These are phyloP conservation scores for Cryptocephalus moraei DNA, from an alignment of 2,888 invertebrate species.

Conservation along the genomic window DNA sequence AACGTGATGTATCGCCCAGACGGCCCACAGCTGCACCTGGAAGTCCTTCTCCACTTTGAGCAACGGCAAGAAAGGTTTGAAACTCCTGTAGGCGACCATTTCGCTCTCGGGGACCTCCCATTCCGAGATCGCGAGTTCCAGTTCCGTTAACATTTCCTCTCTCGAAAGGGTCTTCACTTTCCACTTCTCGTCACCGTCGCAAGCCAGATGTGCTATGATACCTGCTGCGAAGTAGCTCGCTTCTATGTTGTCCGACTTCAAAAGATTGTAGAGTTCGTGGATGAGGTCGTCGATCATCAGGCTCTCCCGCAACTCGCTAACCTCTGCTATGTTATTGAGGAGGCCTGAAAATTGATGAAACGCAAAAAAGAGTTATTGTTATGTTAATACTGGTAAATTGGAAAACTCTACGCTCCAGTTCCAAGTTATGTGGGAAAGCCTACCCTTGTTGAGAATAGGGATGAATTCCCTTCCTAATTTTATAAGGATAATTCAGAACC, in stretches of 20 bases:
- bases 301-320: conserved; percentile 33
- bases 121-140: conserved; percentile 47
- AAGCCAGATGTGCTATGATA: conserved; percentile 58
- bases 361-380: too few relatives aligned
- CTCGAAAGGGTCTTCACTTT: conserved; percentile 18
- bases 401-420: too few relatives aligned
- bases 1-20: conserved; percentile 71
- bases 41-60: conserved; percentile 47
- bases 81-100: conserved; percentile 66
- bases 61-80: conserved; percentile 61
- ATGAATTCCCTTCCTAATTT: too few relatives aligned
- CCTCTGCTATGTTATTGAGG: conserved; percentile 68
- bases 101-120: conserved; percentile 63
- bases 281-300: conserved; percentile 27
- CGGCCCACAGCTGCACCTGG: conserved; percentile 64
- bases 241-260: conserved; percentile 52
- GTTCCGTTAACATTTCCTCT: conserved; percentile 39
- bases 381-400: too few relatives aligned
- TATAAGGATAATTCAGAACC: too few relatives aligned
- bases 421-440: too few relatives aligned
- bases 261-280: conserved; percentile 23
- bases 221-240: conserved; percentile 65
- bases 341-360: conserved; percentile 42
- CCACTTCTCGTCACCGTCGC: conserved; percentile 48
- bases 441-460: too few relatives aligned